Conservation (phyloP, 2,113 vertebrate genomes). For the Regulus satrapa region DNA sequence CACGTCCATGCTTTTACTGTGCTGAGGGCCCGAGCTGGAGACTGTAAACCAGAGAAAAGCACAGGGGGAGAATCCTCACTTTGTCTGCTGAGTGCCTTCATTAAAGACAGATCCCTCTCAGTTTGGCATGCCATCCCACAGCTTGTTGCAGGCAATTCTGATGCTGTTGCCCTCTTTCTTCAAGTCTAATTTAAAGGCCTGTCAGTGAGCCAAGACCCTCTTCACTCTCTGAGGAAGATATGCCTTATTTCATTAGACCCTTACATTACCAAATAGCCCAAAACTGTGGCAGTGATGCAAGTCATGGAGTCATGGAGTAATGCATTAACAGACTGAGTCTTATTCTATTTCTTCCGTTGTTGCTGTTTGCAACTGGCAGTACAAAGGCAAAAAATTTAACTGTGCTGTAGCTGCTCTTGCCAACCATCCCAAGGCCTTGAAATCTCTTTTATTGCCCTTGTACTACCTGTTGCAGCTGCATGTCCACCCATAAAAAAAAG, state of each 20-base stretch:
- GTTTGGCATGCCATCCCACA: background rate
- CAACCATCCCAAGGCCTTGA: background rate
- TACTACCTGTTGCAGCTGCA: background rate
- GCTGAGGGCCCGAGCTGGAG: background rate
- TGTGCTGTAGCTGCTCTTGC: background rate
- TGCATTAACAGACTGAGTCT: background rate
- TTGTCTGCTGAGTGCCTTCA: background rate
- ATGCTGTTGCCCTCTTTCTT: background rate
- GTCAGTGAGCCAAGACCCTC: background rate
- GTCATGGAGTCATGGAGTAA: too few species aligned
- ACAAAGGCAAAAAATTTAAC: background rate
- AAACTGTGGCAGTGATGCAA: accelerated
- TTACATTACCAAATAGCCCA: background rate
- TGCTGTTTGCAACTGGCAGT: background rate
- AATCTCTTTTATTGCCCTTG: background rate
- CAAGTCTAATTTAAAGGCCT: background rate
- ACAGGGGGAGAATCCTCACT: too few species aligned
- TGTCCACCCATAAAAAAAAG: background rate
- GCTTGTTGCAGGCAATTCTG: background rate
- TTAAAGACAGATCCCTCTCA: background rate
- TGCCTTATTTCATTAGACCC: background rate
- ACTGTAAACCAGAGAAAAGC: background rate
- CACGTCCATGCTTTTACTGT: background rate
- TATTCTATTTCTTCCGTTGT: background rate
- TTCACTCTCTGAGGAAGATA: background rate